Evolutionary conservation across 2,113 vertebrate species (phyloP).

Genomic region (Ceuthmochares aereus): DNA sequence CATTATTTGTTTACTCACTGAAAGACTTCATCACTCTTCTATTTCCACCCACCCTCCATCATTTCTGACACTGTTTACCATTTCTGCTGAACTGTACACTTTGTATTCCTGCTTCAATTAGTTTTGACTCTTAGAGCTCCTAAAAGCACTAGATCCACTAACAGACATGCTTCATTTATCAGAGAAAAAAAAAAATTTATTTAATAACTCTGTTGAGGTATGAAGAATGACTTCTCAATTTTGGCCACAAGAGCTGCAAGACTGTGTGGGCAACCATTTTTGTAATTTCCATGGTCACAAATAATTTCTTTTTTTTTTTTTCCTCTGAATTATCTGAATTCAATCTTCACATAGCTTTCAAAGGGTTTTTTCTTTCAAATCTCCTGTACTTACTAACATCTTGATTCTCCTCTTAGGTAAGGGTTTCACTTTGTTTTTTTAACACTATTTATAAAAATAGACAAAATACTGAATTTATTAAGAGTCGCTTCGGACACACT

Average conservation of each 20-base stretch:
- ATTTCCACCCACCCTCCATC: neutral
- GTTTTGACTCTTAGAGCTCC: neutral
- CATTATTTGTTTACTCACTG: neutral
- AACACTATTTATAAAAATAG: neutral
- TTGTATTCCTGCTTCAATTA: neutral
- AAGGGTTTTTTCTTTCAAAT: neutral
- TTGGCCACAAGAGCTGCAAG: neutral
- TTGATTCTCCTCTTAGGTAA: neutral
- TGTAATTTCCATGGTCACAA: neutral
- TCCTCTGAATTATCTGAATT: neutral
- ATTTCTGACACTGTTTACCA: neutral
- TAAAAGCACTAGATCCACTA: neutral
- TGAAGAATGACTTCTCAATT: neutral
- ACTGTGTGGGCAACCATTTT: neutral
- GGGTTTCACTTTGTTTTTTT: neutral
- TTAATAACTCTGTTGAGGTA: neutral
- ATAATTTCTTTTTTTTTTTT: neutral
- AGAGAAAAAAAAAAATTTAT: neutral
- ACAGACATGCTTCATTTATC: neutral
- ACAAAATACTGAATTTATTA: neutral
- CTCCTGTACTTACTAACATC: neutral
- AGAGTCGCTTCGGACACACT: neutral
- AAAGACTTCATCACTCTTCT: neutral
- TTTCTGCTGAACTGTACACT: neutral
- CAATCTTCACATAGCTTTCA: neutral